Evolutionary conservation across 2,113 vertebrate species (phyloP), one percentile per base, ranked within the genome.

Genomic region (Chionodraco myersi): DNA sequence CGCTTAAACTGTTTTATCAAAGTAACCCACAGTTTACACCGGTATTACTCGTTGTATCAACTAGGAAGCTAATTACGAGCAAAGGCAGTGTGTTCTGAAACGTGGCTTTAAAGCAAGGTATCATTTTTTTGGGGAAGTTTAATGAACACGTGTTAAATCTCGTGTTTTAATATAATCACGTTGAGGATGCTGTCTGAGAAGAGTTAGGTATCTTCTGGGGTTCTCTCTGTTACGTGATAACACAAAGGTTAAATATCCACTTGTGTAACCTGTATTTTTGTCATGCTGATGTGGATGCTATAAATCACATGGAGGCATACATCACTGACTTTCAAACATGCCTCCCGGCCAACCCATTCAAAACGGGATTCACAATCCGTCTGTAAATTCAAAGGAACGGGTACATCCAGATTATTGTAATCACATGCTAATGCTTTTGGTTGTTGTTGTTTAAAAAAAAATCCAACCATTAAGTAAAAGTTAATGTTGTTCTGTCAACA

Each of bases 141-240:
- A 6, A 16, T 34, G 18, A 64, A 47, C 72, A 68, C 41, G 61
- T 80, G 66, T 34, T 62, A 3, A 64, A 26, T 16, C 26, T 52
- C 6, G 52, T 48, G 10, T 72, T 23, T 75, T 34, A 65, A 61
- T 49, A 44, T 16, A 23, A 57, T 45, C 5, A 26, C 12, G 2
- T 6, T 59, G 83, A 63, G 45, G 78, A 41, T 1, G 2, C 30
- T 48, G 26, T 34, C 36, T 54, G 21, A 81, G 18, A 58, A 52
- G 41, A 65, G 80, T 49, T 63, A 71, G 70, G 71, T 74, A 72
- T 81, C 75, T 82, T 81, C 75, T 82, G 57, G 53, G 30, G 58
- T 80, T 18, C 62, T 64, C 72, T 72, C 45, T 49, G 12, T 58
- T 73, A 44, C 1, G 78, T 65, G 71, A 82, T 74, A 68, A 84